phyloP scores from a whole-genome alignment of 2,888 invertebrate genomes.

The Agrochola litura region DNA sequence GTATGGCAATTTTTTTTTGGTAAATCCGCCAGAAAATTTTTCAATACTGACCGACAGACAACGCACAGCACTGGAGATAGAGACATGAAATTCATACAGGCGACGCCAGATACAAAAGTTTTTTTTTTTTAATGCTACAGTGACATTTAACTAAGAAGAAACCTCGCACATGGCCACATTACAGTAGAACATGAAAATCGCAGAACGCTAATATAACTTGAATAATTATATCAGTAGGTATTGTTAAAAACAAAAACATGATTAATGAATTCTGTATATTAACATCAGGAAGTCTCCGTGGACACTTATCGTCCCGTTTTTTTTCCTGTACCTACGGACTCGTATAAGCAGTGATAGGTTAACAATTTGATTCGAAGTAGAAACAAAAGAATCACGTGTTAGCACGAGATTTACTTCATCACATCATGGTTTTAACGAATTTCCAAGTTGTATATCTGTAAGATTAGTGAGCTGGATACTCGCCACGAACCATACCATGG shows the following conservation, averaged over 20 bases:
- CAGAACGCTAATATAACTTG: constrained; percentile 37
- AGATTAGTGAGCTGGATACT: background rate
- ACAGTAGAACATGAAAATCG: constrained; percentile 28
- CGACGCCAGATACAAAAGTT: background rate
- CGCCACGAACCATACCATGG: background rate
- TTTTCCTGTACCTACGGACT: constrained; percentile 28
- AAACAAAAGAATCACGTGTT: constrained; percentile 6
- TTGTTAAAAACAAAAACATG: constrained; percentile 11
- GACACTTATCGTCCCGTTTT: constrained; percentile 19
- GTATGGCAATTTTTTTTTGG: background rate
- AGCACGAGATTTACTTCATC: background rate
- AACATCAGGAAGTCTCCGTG: constrained; percentile 16
- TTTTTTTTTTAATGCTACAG: background rate
- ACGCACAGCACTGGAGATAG: background rate
- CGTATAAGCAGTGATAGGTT: constrained; percentile 5
- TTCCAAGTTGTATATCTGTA: constrained; percentile 1
- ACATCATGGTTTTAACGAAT: background rate
- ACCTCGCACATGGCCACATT: constrained; percentile 32
- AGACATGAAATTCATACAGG: background rate
- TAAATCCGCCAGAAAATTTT: background rate
- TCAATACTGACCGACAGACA: background rate
- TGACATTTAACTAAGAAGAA: constrained; percentile 9
- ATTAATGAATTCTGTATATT: constrained; percentile 13
- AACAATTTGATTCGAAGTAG: constrained; percentile 16
- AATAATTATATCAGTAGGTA: background rate